These are phyloP conservation scores for Alethe castanea DNA, from an alignment of 2,113 vertebrate species.

Conservation along the genomic window DNA sequence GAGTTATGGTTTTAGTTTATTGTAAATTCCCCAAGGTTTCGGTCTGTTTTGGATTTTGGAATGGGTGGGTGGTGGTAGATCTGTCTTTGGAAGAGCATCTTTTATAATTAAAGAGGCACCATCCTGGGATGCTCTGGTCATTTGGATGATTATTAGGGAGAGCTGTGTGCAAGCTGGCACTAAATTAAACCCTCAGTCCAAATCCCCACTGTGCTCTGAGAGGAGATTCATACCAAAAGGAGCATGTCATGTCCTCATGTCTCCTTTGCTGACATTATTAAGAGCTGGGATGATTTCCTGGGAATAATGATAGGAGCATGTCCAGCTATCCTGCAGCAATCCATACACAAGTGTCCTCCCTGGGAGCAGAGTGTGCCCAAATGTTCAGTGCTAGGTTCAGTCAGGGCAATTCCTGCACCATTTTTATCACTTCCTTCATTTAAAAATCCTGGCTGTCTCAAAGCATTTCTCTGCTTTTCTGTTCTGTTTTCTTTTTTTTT, in stretches of 20 bases:
- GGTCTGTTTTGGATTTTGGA: not conserved
- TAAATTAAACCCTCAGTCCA: not conserved
- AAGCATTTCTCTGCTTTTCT: not conserved
- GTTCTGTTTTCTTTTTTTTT: not conserved
- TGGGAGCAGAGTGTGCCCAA: not conserved
- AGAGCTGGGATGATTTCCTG: not conserved
- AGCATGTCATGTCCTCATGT: not conserved
- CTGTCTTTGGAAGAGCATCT: not conserved
- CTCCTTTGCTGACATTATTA: not conserved
- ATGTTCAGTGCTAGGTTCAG: not conserved
- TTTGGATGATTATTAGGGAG: not conserved
- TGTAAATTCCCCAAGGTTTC: not conserved
- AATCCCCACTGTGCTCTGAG: not conserved
- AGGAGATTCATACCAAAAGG: not conserved
- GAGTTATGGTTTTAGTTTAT: not conserved
- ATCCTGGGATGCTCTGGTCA: not conserved
- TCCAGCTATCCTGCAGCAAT: not conserved
- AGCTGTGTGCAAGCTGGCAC: not conserved
- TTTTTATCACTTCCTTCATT: not conserved
- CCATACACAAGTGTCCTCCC: accelerated
- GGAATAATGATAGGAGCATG: not conserved
- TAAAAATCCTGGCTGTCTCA: not conserved
- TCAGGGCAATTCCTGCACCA: not conserved
- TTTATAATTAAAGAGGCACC: not conserved
- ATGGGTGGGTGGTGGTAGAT: not conserved